Evolutionary conservation across 1,140 invertebrate genomes (phyloP), one percentile per base, ranked within the genome.

Genomic region (Propsilocerus akamusi): DNA sequence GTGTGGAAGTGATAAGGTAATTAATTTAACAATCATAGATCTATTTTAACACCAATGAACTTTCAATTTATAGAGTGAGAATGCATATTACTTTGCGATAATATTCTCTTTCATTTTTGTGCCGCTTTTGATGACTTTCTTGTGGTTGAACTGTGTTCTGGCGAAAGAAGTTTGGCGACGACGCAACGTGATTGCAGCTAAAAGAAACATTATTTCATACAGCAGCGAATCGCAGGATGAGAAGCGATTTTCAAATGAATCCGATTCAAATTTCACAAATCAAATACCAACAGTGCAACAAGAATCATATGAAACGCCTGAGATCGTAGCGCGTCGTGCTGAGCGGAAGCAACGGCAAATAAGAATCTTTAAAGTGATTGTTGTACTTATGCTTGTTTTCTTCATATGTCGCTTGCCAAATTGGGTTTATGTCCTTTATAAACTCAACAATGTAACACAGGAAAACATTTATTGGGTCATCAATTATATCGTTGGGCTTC

Each of bases 61-160:
- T 53, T 51, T 25, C 47, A 57, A 25, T 49, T 67, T 51, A 28
- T 64, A 69, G 59, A 49, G 54, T 12, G 52, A 59, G 32, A 56
- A 60, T 17, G 53, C 59, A 46, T 41, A 58, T 53, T 59, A 67
- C 53, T 64, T 66, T 56, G 56, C 70, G 52, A 54, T 66, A 6
- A 56, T 74, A 7, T 70, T 70, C 26, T 51, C 60, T n/a, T 56
- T 72, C 5, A 68, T 76, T 52, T 76, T 76, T 47, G 20, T 71
- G 24, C 72, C 73, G 8, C 64, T 73, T 30, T 59, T 70, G 22
- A 54, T 64, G 23, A 63, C 68, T 46, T 74, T 75, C 51, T 26
- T 74, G 10, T 68, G 67, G 52, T 59, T 77, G 10, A 72, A 77
- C 53, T 58, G 65, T 20, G 66, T 68, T 0, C 66, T 76, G n/a